Evolutionary conservation across 2,888 invertebrate species (phyloP).

Genomic region (Lasioglossum malachurum): DNA sequence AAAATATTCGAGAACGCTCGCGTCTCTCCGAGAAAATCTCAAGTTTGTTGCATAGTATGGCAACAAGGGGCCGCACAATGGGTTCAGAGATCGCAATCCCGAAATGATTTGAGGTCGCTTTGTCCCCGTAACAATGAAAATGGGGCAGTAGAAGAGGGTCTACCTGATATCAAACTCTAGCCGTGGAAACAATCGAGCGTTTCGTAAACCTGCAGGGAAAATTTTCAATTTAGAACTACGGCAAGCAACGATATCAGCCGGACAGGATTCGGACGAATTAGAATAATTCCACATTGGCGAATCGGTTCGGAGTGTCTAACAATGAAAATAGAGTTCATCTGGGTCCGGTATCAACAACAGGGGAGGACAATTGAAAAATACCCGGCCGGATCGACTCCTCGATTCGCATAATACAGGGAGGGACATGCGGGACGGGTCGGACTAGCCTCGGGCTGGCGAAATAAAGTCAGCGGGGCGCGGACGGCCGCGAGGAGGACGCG

Average conservation of each 20-base stretch:
- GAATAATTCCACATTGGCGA: neutral
- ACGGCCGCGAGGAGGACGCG: neutral
- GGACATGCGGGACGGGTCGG: neutral
- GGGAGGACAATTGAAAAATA: neutral
- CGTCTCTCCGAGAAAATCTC: neutral
- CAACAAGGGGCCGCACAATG: neutral
- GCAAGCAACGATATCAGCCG: neutral
- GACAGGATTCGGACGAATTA: neutral
- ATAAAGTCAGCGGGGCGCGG: slow-evolving; percentile 6
- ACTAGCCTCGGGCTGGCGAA: neutral
- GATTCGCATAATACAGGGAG: neutral
- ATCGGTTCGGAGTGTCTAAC: neutral
- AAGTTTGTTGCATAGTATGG: neutral
- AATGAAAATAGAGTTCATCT: neutral
- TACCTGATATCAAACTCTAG: neutral
- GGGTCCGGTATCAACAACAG: neutral
- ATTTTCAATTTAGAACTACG: neutral
- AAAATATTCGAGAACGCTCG: neutral
- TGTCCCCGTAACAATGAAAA: neutral
- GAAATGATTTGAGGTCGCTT: neutral
- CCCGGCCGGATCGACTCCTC: neutral
- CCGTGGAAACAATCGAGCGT: neutral
- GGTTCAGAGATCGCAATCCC: neutral
- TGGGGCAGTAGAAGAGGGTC: neutral
- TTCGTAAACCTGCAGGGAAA: neutral